A percentile compares a stretch with the other conserved stretches of the same genome.
phyloP scores from a whole-genome alignment of 1,140 invertebrate genomes.

The Gonioctena quinquepunctata region DNA sequence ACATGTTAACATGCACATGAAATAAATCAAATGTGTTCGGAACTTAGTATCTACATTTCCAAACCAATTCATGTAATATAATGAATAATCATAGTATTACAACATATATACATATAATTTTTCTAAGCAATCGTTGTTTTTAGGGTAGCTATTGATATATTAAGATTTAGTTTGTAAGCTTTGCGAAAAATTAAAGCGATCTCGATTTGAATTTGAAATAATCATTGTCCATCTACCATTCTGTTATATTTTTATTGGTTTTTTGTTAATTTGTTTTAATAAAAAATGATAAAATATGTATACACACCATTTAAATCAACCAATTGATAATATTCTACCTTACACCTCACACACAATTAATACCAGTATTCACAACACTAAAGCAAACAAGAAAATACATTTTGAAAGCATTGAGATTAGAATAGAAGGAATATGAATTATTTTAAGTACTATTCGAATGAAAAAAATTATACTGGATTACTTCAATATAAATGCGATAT shows the following conservation, averaged over 20 bases:
- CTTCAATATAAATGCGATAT: too few species aligned
- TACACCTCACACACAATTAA: too few species aligned
- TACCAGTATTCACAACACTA: too few species aligned
- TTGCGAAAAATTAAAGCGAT: conserved; percentile 55
- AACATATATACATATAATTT: conserved; percentile 56
- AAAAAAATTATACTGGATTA: too few species aligned
- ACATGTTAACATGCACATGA: conserved; percentile 43
- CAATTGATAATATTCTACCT: too few species aligned
- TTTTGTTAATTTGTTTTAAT: conserved; percentile 40
- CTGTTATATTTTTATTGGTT: conserved; percentile 43
- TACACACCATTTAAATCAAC: conserved; percentile 9
- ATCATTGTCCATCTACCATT: conserved; percentile 46
- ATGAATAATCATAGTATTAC: conserved; percentile 53
- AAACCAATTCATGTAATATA: conserved; percentile 53
- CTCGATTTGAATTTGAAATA: conserved; percentile 49
- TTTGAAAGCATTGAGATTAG: too few species aligned
- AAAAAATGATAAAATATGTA: conserved; percentile 38
- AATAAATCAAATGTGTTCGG: conserved; percentile 34
- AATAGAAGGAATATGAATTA: too few species aligned
- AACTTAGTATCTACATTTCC: conserved; percentile 49
- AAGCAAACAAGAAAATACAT: too few species aligned
- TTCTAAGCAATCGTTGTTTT: conserved; percentile 58
- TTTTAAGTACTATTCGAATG: too few species aligned
- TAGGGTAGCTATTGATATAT: conserved; percentile 55
- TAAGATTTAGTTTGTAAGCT: conserved; percentile 57